Conservation (phyloP, 1,140 invertebrate species). For the Archivesica marissinica region DNA sequence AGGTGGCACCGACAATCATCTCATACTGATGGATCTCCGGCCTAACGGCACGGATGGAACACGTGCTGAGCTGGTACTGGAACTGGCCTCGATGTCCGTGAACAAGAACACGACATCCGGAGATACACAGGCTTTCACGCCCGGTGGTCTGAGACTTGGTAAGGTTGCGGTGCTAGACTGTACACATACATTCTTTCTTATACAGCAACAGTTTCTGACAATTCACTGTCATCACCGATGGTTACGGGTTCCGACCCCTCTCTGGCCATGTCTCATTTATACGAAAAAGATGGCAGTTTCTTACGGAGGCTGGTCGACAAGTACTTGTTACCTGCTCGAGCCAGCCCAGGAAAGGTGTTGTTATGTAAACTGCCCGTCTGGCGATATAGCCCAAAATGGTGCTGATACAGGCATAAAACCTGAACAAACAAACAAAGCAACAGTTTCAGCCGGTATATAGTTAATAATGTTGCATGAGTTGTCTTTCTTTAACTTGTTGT, state of each 20-base stretch:
- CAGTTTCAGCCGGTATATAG: too few relatives aligned
- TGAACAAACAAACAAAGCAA: too few relatives aligned
- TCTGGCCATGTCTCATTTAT: too few relatives aligned
- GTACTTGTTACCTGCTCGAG: too few relatives aligned
- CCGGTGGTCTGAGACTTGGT: conserved; percentile 88
- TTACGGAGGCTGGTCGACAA: too few relatives aligned
- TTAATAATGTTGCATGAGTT: too few relatives aligned
- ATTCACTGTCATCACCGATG: neutral
- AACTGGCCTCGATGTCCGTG: conserved; percentile 95
- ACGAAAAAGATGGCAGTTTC: too few relatives aligned
- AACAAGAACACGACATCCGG: conserved; percentile 98
- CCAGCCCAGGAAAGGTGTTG: too few relatives aligned
- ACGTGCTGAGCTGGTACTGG: conserved; percentile 93
- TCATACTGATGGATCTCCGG: conserved; percentile 90
- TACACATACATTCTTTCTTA: neutral
- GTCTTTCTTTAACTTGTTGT: too few relatives aligned
- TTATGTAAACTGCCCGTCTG: too few relatives aligned
- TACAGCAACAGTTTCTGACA: neutral
- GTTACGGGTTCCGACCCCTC: neutral
- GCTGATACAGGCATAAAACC: too few relatives aligned
- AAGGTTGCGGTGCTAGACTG: conserved; percentile 83
- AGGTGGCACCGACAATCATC: conserved; percentile 87
- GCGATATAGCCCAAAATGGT: too few relatives aligned
- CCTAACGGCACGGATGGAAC: conserved; percentile 91
- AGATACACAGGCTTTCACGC: conserved; percentile 97